A percentile compares a stretch with the other conserved stretches of the same genome.
Conservation (phyloP, 2,888 invertebrate species). For the Crossocerus cetratus region DNA sequence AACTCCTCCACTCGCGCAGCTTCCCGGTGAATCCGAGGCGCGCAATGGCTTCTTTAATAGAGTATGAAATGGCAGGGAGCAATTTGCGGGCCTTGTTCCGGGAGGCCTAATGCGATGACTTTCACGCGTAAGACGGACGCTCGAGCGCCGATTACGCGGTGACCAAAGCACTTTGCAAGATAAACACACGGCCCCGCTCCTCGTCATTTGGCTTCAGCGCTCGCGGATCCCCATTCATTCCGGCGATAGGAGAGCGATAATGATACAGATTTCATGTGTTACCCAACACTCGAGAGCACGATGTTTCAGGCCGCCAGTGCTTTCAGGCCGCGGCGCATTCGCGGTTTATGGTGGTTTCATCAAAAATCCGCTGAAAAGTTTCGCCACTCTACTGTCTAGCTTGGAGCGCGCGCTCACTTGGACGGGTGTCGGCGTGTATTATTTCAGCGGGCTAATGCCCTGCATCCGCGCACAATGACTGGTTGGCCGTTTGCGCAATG, state of each 20-base stretch:
- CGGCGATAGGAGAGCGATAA: constrained; percentile 1
- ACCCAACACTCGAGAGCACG: neutral
- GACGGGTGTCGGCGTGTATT: constrained; percentile 46
- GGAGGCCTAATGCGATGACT: neutral
- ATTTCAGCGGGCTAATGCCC: constrained; percentile 53
- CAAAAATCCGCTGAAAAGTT: constrained; percentile 44
- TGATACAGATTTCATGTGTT: constrained; percentile 7
- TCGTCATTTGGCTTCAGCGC: neutral
- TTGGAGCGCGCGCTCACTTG: constrained; percentile 30
- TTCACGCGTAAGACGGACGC: constrained; percentile 5
- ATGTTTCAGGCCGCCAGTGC: too few relatives aligned
- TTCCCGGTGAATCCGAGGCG: too few relatives aligned
- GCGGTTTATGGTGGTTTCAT: constrained; percentile 23
- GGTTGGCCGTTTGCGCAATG: constrained; percentile 53
- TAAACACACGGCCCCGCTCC: constrained; percentile 1
- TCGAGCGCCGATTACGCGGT: constrained; percentile 2
- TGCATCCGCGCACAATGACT: constrained; percentile 58
- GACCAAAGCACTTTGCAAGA: constrained; percentile 1
- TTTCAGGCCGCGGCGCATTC: neutral
- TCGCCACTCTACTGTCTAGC: constrained; percentile 45
- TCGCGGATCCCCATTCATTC: neutral
- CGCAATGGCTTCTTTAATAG: too few relatives aligned
- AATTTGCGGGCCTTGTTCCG: too few relatives aligned
- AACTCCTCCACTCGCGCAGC: too few relatives aligned
- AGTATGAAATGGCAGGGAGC: too few relatives aligned